Percentiles rank a stretch among this genome's conserved stretches.
Conservation (phyloP, 92 coral and sea anemone species). For the Pocillopora meandrina region DNA sequence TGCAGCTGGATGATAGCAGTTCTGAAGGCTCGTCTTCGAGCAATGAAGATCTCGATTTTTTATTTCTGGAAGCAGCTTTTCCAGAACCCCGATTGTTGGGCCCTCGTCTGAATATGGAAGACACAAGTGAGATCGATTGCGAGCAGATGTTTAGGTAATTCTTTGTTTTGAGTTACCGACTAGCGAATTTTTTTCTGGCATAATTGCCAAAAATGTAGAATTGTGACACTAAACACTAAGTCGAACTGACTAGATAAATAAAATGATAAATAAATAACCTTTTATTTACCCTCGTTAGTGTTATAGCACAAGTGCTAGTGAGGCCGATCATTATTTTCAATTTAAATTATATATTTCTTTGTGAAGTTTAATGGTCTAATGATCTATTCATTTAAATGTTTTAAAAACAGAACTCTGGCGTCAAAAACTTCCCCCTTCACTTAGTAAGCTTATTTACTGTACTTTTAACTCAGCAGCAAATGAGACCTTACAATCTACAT, state of each 20-base stretch:
- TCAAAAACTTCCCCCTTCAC: conserved; percentile 18
- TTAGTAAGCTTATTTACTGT: conserved; percentile 27
- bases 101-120: conserved; percentile 48
- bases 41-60: conserved; percentile 41
- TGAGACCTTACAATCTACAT: conserved; percentile 34
- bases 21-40: no score
- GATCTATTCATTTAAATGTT: conserved; percentile 25
- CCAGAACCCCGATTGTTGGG: conserved; percentile 43
- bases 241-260: no score
- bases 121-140: conserved; percentile 38
- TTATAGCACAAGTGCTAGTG: no score
- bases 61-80: conserved; percentile 44
- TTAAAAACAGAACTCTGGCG: conserved; percentile 21
- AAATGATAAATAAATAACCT: no score
- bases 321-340: no score
- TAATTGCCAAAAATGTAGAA: conserved; percentile 28
- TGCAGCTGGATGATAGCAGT: no score
- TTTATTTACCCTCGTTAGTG: no score
- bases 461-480: conserved; percentile 7
- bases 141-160: conserved; percentile 54
- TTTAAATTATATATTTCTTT: no score
- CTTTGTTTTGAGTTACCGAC: conserved; percentile 20
- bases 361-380: no score
- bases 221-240: conserved; percentile 34
- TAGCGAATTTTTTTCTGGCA: conserved; percentile 3